Evolutionary conservation across 30 jellyfish, hydroid and myxozoan genomes (phyloP).

Genomic region (Chrysaora quinquecirrha): DNA sequence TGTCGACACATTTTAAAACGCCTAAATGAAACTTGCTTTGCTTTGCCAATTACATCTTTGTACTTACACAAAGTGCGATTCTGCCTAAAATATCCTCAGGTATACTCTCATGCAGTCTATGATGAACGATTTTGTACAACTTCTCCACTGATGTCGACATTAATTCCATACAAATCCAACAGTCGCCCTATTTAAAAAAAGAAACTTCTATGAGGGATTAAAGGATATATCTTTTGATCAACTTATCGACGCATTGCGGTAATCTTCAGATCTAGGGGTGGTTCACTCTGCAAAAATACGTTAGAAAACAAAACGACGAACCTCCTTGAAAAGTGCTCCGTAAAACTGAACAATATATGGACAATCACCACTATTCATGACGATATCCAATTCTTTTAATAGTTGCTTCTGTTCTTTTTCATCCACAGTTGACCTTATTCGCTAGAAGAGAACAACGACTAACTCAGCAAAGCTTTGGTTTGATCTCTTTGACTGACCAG

Average conservation of each 20-base stretch:
- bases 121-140: conserved; percentile 84
- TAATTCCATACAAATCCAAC: conserved; percentile 98
- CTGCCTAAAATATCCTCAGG: conserved; percentile 95
- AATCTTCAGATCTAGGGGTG: too few species aligned
- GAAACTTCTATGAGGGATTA: too few species aligned
- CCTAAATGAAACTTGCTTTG: too few species aligned
- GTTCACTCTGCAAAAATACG: too few species aligned
- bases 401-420: conserved; percentile 71
- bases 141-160: conserved; percentile 94
- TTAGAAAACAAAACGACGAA: too few species aligned
- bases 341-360: conserved; percentile 71
- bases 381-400: conserved; percentile 66
- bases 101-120: conserved; percentile 61
- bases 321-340: conserved; percentile 84
- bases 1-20: too few species aligned
- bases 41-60: too few species aligned
- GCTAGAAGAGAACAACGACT: too few species aligned
- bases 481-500: too few species aligned
- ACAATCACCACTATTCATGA: conserved; percentile 75
- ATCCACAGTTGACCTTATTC: conserved; percentile 73
- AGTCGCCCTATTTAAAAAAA: conserved; percentile 82
- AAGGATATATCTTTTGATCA: too few species aligned
- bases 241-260: too few species aligned
- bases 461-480: too few species aligned
- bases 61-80: conserved; percentile 89